phyloP scores from a whole-genome alignment of 2,113 vertebrate genomes.

The Ellobius talpinus region DNA sequence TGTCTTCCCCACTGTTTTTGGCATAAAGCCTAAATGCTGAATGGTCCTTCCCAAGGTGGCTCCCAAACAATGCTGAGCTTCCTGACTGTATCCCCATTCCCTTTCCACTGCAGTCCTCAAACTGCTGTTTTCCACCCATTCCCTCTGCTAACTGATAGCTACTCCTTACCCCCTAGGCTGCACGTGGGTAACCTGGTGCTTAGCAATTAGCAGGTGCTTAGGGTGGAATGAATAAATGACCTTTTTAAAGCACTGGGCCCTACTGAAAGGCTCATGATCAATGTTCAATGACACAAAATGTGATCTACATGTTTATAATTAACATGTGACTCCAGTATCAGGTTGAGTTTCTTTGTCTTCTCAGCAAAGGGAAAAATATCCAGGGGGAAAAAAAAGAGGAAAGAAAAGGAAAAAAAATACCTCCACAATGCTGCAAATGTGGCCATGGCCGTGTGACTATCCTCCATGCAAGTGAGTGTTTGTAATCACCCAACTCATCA shows the following conservation, averaged over 20 bases:
- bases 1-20: not conserved
- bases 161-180: not conserved
- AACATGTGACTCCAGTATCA: slow-evolving; percentile 3
- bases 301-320: not conserved
- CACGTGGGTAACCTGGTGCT: not conserved
- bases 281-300: not conserved
- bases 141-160: not conserved
- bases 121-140: not conserved
- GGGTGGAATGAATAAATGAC: not conserved
- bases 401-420: not conserved
- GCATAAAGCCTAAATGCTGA: not conserved
- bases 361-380: not conserved
- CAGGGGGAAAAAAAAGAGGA: not conserved
- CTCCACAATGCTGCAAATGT: not conserved
- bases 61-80: not conserved
- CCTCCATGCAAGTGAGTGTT: not conserved
- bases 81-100: not conserved
- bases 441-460: not conserved
- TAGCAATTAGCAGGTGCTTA: not conserved
- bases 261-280: not conserved
- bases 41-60: not conserved
- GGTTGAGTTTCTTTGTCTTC: not conserved
- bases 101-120: not conserved
- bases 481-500: not conserved
- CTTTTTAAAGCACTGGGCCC: not conserved